Evolutionary conservation across 2,888 invertebrate species (phyloP).

Genomic region (Tortricodes alternella): DNA sequence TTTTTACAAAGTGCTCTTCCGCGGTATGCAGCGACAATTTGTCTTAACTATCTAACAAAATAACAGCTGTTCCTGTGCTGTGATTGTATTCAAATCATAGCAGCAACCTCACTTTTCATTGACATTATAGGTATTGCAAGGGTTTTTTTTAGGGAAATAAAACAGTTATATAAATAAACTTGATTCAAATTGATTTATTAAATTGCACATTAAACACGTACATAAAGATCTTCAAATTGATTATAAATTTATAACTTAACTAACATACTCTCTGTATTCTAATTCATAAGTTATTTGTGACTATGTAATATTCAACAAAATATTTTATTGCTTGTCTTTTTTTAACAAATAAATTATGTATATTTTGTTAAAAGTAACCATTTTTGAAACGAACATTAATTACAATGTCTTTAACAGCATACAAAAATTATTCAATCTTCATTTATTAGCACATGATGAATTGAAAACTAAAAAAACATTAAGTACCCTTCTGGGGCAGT

Average conservation of each 20-base stretch:
- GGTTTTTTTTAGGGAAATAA: background rate
- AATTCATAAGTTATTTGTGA: conserved; percentile 15
- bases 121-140: background rate
- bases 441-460: no score
- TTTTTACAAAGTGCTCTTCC: no score
- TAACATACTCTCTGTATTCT: conserved; percentile 7
- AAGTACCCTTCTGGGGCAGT: no score
- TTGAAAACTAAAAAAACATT: no score
- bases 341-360: background rate
- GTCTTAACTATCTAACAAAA: no score
- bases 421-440: background rate
- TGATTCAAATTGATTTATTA: conserved; percentile 42
- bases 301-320: conserved; percentile 2
- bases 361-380: background rate
- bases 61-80: no score
- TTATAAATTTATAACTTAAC: background rate
- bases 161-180: background rate
- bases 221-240: conserved; percentile 36
- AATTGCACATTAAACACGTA: conserved; percentile 43
- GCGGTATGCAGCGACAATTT: no score
- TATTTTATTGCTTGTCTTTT: conserved; percentile 1
- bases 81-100: no score
- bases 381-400: background rate
- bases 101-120: no score
- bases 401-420: background rate